Evolutionary conservation across 35 echinoderm and acorn worm species (phyloP), one percentile per base, ranked within the genome.

Genomic region (Patiria miniata): DNA sequence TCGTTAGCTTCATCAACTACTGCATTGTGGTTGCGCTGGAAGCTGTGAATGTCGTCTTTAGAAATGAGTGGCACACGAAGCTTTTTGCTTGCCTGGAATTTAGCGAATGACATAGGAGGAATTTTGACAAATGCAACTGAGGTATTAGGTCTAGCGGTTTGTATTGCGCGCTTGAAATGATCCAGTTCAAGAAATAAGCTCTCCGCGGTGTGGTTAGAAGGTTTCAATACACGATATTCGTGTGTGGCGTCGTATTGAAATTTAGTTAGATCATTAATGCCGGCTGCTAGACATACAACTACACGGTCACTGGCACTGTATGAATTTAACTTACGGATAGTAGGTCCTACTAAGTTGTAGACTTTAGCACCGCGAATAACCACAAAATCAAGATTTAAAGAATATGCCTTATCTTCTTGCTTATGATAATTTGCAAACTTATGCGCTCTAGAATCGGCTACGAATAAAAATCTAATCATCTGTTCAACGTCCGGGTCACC

Each of bases 281-380:
- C 82, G 52, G 82, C 82, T 58, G 82, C 82, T 58, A 84, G 9
- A 0, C 38, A 51, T 8, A 84, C 22, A 12, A 84, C 36, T 0
- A 84, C 51, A 22, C 47, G 7, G 38, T 55, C 34, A 39, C 37
- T 36, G 28, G 56, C 29, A 32, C 51, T 59, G 56, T 57, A 84
- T 6, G 23, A 0, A 33, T 57, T 28, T 55, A 84, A 36, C 52
- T 84, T 84, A 29, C 22, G 36, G 26, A 55, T 56, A 12, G 82
- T 84, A 9, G 51, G 82, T 15, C 19, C 33, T 33, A 61, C 5
- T 84, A 84, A 29, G 37, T 84, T 29, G 5, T 16, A 36, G 18
- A 84, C 21, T 52, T 51, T 84, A 36, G 82, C 82, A 3, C 82
- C 82, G 19, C 51, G 42, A 7, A 56, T 84, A 84, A 84, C 32